Base-by-base conservation (phyloP, 2,797 vertebrate genomes). In the Sebastolobus alascanus region DNA sequence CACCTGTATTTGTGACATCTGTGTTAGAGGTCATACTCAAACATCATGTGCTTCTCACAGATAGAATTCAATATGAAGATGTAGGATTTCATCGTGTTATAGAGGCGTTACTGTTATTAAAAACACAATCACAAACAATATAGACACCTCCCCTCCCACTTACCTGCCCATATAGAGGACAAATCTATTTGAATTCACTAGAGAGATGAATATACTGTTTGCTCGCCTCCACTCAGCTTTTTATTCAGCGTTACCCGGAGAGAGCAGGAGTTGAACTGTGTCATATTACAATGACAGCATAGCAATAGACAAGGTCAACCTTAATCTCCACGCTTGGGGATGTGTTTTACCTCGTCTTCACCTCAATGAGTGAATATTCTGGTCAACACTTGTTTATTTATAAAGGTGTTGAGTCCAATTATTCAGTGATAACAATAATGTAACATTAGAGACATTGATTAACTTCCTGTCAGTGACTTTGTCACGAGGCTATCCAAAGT, bases 121-220 rank as follows among this genome's bases (percentile, higher is more conserved):
- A 69, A 77, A 77, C 59, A 60, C 64, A 80, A 78, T 56, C 58
- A 80, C 20, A 77, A 74, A 74, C 16, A 64, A 68, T 68, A 40
- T 43, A 38, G 35, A 38, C 14, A 75, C 73, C 6, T 56, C 54
- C 18, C 35, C 35, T 59, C 35, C 54, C 31, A 52, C 50, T 54
- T 38, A 61, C 27, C 58, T 71, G 40, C 38, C 50, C 20, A 79
- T 71, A 84, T 67, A 73, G 33, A 58, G 54, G 60, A 66, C 25
- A 71, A 84, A 83, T 80, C 66, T 38, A 76, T 88, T 77, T 78
- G 27, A 85, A 82, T 67, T 78, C 78, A 69, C 73, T 38, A 29
- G 68, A 71, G 72, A 66, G 80, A 88, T 59, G 6, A 77, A 81
- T 65, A 54, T 52, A 46, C 63, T 50, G 73, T 75, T 71, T 77